These are phyloP conservation scores for Penelope pileata DNA, from an alignment of 2,113 vertebrate species.

Conservation along the genomic window DNA sequence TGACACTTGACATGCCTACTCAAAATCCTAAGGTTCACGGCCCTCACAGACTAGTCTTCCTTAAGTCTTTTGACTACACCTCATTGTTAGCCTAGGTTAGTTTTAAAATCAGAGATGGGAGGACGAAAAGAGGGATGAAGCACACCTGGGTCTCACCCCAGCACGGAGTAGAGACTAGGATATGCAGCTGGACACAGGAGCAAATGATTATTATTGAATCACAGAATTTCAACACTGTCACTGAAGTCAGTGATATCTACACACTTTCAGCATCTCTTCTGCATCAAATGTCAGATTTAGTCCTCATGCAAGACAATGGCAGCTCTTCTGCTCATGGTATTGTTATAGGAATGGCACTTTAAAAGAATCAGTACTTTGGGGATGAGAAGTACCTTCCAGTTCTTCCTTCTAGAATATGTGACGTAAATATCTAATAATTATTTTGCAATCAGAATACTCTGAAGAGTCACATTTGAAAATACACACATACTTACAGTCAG, in stretches of 20 bases:
- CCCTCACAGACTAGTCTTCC: neutral
- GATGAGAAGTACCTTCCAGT: neutral
- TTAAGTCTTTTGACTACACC: neutral
- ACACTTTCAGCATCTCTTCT: neutral
- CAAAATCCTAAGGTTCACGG: neutral
- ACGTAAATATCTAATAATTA: neutral
- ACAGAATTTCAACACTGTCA: neutral
- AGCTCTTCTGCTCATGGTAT: neutral
- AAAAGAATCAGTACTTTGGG: neutral
- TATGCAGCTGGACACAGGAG: neutral
- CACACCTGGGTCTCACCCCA: neutral
- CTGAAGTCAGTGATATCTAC: neutral
- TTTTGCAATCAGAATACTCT: neutral
- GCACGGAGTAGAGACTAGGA: neutral
- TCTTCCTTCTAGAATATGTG: neutral
- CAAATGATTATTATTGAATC: neutral
- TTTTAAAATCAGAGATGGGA: neutral
- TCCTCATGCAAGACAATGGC: neutral
- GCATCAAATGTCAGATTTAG: neutral
- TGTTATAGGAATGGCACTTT: neutral
- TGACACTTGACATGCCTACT: neutral
- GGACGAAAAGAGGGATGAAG: neutral
- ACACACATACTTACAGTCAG: slow-evolving; percentile 87
- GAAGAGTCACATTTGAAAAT: neutral
- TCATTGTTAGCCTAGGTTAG: neutral